phyloP scores from a whole-genome alignment of 1,140 invertebrate species.

The Ruditapes philippinarum region DNA sequence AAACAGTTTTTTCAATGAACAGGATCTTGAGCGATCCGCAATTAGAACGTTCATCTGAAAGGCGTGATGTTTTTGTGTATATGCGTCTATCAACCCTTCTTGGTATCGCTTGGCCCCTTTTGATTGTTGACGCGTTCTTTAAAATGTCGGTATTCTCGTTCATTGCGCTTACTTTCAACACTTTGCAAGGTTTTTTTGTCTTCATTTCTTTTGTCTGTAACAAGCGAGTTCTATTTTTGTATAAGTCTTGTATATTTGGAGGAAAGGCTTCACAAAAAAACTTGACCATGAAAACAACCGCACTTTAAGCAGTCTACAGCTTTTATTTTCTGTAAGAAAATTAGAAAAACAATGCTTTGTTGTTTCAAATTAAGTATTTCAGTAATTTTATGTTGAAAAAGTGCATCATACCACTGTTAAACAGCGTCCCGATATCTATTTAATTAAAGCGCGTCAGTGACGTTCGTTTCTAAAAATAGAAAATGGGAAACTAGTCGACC shows the following conservation, averaged over 20 bases:
- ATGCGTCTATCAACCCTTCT: conserved; percentile 83
- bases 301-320: too few species aligned
- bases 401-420: too few species aligned
- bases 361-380: too few species aligned
- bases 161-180: conserved; percentile 88
- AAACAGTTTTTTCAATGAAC: conserved; percentile 29
- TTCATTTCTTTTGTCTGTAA: conserved; percentile 88
- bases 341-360: too few species aligned
- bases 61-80: conserved; percentile 56
- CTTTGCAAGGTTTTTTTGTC: conserved; percentile 89
- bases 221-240: conserved; percentile 13
- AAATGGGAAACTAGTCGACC: too few species aligned
- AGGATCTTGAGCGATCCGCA: neutral
- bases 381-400: too few species aligned
- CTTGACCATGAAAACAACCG: too few species aligned
- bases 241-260: neutral
- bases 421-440: too few species aligned
- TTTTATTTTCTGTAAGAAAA: too few species aligned
- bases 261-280: too few species aligned
- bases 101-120: conserved; percentile 88
- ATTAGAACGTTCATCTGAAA: neutral
- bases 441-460: too few species aligned
- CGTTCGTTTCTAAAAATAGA: too few species aligned
- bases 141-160: conserved; percentile 87
- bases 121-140: conserved; percentile 87